Evolutionary conservation across 2,113 vertebrate genomes (phyloP), one percentile per base, ranked within the genome.

Genomic region (Turdus rufiventris): DNA sequence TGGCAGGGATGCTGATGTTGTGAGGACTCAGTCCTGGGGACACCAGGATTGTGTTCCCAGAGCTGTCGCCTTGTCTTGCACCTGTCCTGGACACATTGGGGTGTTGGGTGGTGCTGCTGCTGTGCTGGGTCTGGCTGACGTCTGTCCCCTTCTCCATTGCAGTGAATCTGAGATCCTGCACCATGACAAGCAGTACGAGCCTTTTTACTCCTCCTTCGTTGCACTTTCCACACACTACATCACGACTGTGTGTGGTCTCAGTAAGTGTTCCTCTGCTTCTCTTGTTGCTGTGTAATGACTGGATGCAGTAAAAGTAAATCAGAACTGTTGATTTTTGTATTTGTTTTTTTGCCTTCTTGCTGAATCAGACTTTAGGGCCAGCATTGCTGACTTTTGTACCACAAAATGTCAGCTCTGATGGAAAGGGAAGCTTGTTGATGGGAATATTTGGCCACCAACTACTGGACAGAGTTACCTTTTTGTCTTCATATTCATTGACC

Each of bases 181-280:
- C 95, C 99, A 99, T 0, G 99, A 99, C 98, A 99, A 99, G 97
- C 99, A 99, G 81, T 99, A 99, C 12, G 99, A 99, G 98, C 99
- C 99, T 11, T 99, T 99, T 97, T 99, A 99, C 98, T 99, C 99
- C 1, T 99, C 99, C 42, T 99, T 99, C 9, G 98, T 99, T 97
- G 99, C 99, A 7, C 99, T 99, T 77, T 99, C 99, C 91, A 99
- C 99, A 7, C 99, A 99, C 98, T 99, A 99, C 98, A 99, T 99
- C 98, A 99, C 99, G 93, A 99, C 99, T 61, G 99, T 99, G 79
- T 99, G 99, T 95, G 98, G 98, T 93, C 99, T 99, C 87, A 99
- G 99, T 99, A 98, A 96, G 99, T 99, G 89, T 42, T 34, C 23
- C 40, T 70, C 65, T 26, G 20, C 26, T 62, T 40, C 61, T 54